phyloP scores from a whole-genome alignment of 2,113 vertebrate genomes.

The Rhinolophus sinicus region DNA sequence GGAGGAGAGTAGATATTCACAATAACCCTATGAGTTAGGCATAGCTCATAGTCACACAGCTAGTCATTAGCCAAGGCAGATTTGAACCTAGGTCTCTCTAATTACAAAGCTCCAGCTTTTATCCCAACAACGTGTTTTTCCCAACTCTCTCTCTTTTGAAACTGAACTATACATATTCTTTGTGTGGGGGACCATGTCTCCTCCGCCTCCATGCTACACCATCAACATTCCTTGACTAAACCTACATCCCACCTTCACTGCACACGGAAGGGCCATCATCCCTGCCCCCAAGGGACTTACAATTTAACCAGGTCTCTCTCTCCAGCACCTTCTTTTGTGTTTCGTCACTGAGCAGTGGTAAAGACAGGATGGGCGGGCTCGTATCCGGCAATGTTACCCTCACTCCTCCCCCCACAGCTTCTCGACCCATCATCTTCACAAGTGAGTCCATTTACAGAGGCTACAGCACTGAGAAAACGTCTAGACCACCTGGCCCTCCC shows the following conservation, averaged over 20 bases:
- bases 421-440: not conserved
- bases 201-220: not conserved
- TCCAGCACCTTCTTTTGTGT: not conserved
- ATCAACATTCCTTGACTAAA: not conserved
- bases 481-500: not conserved
- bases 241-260: not conserved
- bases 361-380: accelerated
- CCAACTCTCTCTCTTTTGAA: not conserved
- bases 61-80: not conserved
- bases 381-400: no score
- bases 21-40: not conserved
- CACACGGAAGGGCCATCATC: not conserved
- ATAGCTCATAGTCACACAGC: not conserved
- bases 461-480: not conserved
- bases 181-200: not conserved
- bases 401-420: not conserved
- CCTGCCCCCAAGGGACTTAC: not conserved
- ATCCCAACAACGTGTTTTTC: not conserved
- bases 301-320: not conserved
- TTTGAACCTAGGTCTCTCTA: not conserved
- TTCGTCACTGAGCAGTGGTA: not conserved
- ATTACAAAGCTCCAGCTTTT: not conserved
- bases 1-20: not conserved
- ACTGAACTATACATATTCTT: not conserved
- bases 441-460: not conserved